Evolutionary conservation across 2,113 vertebrate genomes (phyloP).

Genomic region (Ibidorhyncha struthersii): DNA sequence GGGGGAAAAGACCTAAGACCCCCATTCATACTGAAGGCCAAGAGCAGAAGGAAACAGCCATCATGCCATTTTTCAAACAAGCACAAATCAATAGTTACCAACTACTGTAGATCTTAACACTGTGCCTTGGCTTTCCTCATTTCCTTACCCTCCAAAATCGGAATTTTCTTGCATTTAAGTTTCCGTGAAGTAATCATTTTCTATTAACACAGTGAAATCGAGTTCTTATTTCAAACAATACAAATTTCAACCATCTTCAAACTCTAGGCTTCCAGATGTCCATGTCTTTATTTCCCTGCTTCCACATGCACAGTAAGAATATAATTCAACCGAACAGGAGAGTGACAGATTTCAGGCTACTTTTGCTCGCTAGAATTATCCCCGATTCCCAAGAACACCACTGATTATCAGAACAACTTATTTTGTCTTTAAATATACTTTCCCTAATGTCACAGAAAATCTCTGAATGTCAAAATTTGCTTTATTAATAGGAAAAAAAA

Average conservation of each 20-base stretch:
- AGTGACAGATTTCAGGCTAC: not conserved
- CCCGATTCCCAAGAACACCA: not conserved
- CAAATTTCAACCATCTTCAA: not conserved
- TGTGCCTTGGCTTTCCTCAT: not conserved
- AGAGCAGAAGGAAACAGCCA: not conserved
- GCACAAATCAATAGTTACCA: not conserved
- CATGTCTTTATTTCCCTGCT: not conserved
- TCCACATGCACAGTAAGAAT: accelerated
- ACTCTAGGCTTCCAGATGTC: not conserved
- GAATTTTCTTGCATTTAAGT: not conserved
- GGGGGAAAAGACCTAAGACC: accelerated
- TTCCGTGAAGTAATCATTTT: not conserved
- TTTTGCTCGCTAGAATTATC: not conserved
- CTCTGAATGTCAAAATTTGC: not conserved
- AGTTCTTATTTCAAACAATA: not conserved
- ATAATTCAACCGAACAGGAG: not conserved
- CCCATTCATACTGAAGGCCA: not conserved
- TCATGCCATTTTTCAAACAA: not conserved
- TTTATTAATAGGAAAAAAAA: not conserved
- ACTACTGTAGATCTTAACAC: not conserved
- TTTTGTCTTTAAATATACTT: not conserved
- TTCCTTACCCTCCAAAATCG: not conserved
- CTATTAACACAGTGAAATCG: not conserved
- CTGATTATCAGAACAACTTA: not conserved
- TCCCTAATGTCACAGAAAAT: not conserved